These are phyloP conservation scores for Aculops lycopersici DNA, from an alignment of 1,140 invertebrate species.

Conservation along the genomic window DNA sequence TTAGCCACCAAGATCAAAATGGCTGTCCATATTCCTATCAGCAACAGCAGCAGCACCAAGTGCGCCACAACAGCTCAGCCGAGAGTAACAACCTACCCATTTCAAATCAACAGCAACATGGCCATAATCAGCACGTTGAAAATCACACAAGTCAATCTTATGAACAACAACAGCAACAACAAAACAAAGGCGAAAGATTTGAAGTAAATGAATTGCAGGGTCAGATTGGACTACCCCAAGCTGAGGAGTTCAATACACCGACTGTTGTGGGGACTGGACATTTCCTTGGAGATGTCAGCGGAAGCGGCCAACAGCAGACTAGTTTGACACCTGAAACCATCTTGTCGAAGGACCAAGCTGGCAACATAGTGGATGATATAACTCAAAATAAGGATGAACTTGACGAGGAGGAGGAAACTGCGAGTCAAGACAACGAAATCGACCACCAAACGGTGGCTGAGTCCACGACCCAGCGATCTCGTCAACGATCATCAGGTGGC, in stretches of 20 bases:
- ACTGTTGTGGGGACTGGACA: neutral
- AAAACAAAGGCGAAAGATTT: neutral
- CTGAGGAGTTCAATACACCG: neutral
- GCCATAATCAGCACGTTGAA: too few relatives aligned
- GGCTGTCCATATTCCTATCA: neutral
- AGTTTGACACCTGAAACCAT: neutral
- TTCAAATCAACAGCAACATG: too few relatives aligned
- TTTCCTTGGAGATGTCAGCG: neutral
- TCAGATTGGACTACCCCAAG: neutral
- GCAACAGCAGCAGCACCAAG: neutral
- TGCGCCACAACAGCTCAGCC: neutral
- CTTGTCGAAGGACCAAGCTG: too few relatives aligned
- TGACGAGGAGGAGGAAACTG: neutral
- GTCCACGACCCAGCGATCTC: neutral
- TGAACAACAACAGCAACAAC: neutral
- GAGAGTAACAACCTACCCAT: too few relatives aligned
- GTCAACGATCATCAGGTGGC: slow-evolving; percentile 4
- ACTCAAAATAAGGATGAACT: neutral
- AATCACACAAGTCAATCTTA: too few relatives aligned
- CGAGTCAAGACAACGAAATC: neutral
- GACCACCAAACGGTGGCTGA: neutral
- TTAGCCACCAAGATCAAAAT: neutral
- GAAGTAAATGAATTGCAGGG: neutral
- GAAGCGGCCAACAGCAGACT: neutral
- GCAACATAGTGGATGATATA: neutral